Evolutionary conservation across 2,888 invertebrate genomes (phyloP).

Genomic region (Stenodera caucasica): DNA sequence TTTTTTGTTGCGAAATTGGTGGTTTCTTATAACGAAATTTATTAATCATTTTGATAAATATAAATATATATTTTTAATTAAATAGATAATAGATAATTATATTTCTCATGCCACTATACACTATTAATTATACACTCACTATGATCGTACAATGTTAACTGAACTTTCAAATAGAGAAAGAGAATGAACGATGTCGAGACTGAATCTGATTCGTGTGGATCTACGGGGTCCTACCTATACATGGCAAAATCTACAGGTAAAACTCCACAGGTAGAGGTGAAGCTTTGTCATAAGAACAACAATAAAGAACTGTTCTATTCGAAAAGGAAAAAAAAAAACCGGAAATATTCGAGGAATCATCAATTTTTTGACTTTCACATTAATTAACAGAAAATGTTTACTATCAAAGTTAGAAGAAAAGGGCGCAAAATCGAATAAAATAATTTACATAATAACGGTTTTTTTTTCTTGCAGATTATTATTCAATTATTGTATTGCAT

Average conservation of each 20-base stretch:
- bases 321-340: neutral
- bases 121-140: no score
- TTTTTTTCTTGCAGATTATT: neutral
- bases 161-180: conserved; percentile 35
- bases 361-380: neutral
- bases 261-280: conserved; percentile 20
- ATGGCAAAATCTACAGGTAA: conserved; percentile 40
- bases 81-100: no score
- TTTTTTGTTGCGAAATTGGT: conserved; percentile 15
- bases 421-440: neutral
- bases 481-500: no score
- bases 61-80: neutral
- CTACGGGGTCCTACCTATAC: conserved; percentile 32
- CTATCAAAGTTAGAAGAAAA: no score
- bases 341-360: neutral
- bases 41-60: conserved; percentile 45
- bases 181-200: conserved; percentile 10
- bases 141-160: conserved; percentile 30
- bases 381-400: no score
- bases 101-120: no score
- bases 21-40: conserved; percentile 54
- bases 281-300: neutral
- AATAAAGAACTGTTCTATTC: neutral
- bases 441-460: conserved; percentile 3
- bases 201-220: conserved; percentile 18